phyloP scores from a whole-genome alignment of 2,113 vertebrate species.

The Zeus faber region DNA sequence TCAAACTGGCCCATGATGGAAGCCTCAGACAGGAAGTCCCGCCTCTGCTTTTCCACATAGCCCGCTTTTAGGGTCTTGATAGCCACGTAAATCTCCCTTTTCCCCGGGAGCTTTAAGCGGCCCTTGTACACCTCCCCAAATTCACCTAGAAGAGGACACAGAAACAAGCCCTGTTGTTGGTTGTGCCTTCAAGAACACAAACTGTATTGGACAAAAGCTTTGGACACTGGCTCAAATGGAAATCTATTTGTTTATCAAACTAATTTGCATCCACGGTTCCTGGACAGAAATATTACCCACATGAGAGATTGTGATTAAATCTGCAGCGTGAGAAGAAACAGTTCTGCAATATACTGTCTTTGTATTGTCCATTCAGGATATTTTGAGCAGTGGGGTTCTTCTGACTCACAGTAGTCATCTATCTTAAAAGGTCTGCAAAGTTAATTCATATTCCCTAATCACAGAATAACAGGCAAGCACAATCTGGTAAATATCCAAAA shows the following conservation, averaged over 20 bases:
- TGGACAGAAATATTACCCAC: slow-evolving; percentile 17
- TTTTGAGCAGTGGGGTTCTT: slow-evolving; percentile 24
- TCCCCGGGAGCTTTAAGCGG: slow-evolving; percentile 91
- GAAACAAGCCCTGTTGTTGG: too few species aligned
- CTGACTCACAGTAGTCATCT: slow-evolving; percentile 31
- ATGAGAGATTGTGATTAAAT: slow-evolving; percentile 22
- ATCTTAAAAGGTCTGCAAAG: slow-evolving; percentile 29
- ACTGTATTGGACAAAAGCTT: slow-evolving; percentile 14
- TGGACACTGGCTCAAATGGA: slow-evolving; percentile 15
- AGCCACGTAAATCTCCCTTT: slow-evolving; percentile 95
- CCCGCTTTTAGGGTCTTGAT: slow-evolving; percentile 97
- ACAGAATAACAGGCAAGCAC: slow-evolving; percentile 26
- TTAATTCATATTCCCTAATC: slow-evolving; percentile 33
- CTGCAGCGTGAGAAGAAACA: slow-evolving; percentile 27
- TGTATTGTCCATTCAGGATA: slow-evolving; percentile 16
- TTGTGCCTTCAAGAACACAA: slow-evolving; percentile 3
- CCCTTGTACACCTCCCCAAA: slow-evolving; percentile 99
- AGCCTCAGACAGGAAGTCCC: slow-evolving; percentile 96
- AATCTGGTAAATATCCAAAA: slow-evolving; percentile 47
- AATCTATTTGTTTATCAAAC: slow-evolving; percentile 22
- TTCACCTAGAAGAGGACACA: too few species aligned
- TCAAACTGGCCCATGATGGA: slow-evolving; percentile 99
- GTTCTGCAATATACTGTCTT: slow-evolving; percentile 25
- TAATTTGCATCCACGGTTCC: slow-evolving; percentile 18
- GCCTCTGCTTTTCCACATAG: slow-evolving; percentile 93